Base-by-base conservation (phyloP, 2,113 vertebrate species). In the Chaenogobius annularis region DNA sequence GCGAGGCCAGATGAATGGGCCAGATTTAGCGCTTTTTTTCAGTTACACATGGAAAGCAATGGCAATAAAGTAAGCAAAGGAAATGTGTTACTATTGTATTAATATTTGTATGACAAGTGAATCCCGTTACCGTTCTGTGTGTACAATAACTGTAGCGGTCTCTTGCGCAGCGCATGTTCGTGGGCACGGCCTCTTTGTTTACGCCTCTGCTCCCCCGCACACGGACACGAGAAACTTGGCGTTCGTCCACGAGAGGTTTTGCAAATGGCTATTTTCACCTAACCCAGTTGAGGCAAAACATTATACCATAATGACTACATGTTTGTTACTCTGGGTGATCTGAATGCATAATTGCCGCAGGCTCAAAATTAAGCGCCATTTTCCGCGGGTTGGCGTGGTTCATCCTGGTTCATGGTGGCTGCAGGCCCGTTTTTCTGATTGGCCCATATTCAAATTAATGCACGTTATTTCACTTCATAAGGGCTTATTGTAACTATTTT, bases 351-450 rank as follows among this genome's bases (percentile, higher is more conserved):
- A 7, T 52, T 19, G 15, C 17, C 83, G 67, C 26, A 69, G 1
- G 19, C 8, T 19, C 44, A 1, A 13, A 82, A 54, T 77, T 75
- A 74, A 89, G 82, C 92, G 92, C 92, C 91, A 93, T 93, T 93
- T 93, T 88, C 77, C 50, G 31, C 20, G 62, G 31, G 10, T 35
- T 74, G 52, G 79, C 82, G 74, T 85, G 44, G 44, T 10, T 44
- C 43, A 44, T 44, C 5, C 43, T 7, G 43, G 10, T 10, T 11
- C 44, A 13, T 46, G 12, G 44, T 46, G 80, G 69, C 69, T 66
- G 47, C 40, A 55, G 79, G 78, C 77, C 79, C 64, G 46, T 13
- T 69, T 3, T 12, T 46, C 35, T 61, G 37, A 20, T 20, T 58
- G 35, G 68, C 7, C 79, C 43, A 0, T 12, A 13, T 12, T 1